Evolutionary conservation across 2,888 invertebrate genomes (phyloP), one percentile per base, ranked within the genome.

Genomic region (Chromoteleia sp.): DNA sequence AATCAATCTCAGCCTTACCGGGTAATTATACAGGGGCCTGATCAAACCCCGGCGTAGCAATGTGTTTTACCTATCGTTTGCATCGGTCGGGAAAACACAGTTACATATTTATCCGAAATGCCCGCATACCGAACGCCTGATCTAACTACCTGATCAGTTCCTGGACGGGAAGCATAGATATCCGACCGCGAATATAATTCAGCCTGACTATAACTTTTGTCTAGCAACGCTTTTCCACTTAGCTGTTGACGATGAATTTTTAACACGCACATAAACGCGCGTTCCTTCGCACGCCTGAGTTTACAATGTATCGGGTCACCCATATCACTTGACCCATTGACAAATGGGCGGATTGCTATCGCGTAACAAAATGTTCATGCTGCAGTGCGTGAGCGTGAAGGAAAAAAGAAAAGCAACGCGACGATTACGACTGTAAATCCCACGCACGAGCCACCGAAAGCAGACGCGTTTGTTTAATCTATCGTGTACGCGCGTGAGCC

Each of bases 311-410:
- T 36, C 68, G 17, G 76, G 68, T 76, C 76, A 61, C n/a, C 36
- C 52, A 33, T 76, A 76, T 76, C 68, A 25, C 36, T 61, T 61
- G 54, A 77, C 68, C 76, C 61, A 36, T 48, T 68, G 70, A 70
- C 70, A 77, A 77, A 77, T 61, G 48, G 70, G 30, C 68, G 76
- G 61, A 68, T 77, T 39, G 17, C 45, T 61, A 77, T 77, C 59
- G 54, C 68, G 10, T 45, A 59, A 54, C 59, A 61, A 54, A 61
- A 59, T 48, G 59, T 56, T 41, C 43, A 21, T 10, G n/a, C 25
- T 59, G 43, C 45, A 8, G 6, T 6, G 25, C 2, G 6, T 4
- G 6, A 25, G 6, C 3, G 6, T 19, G 25, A 41, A 48, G 12
- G 29, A 43, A 56, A 52, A 45, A 52, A 50, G 19, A 29, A 10